Conservation (phyloP, 2,888 invertebrate species). For the Erebia palarica region DNA sequence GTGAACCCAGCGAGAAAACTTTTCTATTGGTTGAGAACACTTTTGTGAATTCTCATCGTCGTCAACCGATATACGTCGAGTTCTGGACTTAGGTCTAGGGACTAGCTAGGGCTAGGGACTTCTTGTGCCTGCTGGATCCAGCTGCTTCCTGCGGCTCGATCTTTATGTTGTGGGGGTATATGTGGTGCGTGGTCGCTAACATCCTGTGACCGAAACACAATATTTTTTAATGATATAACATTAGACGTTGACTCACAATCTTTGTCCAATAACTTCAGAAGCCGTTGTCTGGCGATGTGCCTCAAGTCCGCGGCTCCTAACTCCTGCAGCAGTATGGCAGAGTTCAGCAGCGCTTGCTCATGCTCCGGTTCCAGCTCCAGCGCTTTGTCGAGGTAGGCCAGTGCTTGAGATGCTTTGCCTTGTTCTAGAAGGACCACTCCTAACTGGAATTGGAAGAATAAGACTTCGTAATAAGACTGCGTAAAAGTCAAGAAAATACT, state of each 20-base stretch:
- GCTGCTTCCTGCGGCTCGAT: too few relatives aligned
- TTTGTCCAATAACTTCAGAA: slow-evolving; percentile 90
- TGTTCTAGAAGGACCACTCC: slow-evolving; percentile 97
- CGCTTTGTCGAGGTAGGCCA: slow-evolving; percentile 96
- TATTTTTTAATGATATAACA: too few relatives aligned
- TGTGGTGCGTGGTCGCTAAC: too few relatives aligned
- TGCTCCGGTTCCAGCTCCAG: slow-evolving; percentile 96
- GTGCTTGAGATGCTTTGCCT: slow-evolving; percentile 94
- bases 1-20: too few relatives aligned
- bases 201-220: too few relatives aligned
- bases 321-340: slow-evolving; percentile 96
- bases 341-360: slow-evolving; percentile 96
- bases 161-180: too few relatives aligned
- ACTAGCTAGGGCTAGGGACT: too few relatives aligned
- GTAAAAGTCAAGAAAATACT: neutral
- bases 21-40: too few relatives aligned
- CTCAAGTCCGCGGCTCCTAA: slow-evolving; percentile 90
- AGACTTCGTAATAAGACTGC: neutral
- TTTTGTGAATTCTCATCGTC: too few relatives aligned
- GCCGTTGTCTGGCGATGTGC: slow-evolving; percentile 89
- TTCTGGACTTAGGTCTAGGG: too few relatives aligned
- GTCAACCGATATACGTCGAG: too few relatives aligned
- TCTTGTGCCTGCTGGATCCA: too few relatives aligned
- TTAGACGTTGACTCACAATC: slow-evolving; percentile 66
- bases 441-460: slow-evolving; percentile 81